Conservation (phyloP, 2,797 vertebrate genomes). For the Staurois parvus region DNA sequence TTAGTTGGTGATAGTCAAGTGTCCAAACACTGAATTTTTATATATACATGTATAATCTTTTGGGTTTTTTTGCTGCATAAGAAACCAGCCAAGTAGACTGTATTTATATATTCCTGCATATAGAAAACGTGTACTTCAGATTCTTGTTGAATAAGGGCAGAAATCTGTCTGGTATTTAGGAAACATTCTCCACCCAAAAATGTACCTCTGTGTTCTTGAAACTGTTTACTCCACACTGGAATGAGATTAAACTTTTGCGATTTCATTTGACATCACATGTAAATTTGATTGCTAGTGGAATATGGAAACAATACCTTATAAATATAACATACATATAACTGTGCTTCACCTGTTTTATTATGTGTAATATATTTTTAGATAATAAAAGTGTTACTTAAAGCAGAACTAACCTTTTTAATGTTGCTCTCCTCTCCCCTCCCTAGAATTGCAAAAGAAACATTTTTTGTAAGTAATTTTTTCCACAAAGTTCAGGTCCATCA, state of each 20-base stretch:
- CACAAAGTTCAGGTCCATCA: too few species aligned
- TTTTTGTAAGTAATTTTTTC: too few species aligned
- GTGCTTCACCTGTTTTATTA: not conserved
- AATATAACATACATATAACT: not conserved
- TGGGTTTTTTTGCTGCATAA: not conserved
- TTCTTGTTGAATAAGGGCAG: not conserved
- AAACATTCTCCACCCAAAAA: not conserved
- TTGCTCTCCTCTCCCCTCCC: too few species aligned
- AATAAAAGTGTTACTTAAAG: too few species aligned
- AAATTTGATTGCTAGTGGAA: not conserved
- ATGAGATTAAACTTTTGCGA: too few species aligned
- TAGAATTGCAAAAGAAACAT: too few species aligned
- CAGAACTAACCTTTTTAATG: too few species aligned
- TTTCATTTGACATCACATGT: not conserved
- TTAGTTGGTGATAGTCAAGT: not conserved
- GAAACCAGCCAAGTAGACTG: not conserved
- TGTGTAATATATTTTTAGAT: not conserved
- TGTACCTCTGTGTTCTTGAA: not conserved
- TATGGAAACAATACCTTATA: slow-evolving; percentile 12
- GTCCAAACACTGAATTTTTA: not conserved
- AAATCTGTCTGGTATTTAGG: not conserved
- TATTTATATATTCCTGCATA: not conserved
- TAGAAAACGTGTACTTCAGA: not conserved
- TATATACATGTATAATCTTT: not conserved
- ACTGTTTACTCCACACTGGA: not conserved